Conservation (phyloP, 1,140 invertebrate genomes). For the Leptoteleia sp. region DNA sequence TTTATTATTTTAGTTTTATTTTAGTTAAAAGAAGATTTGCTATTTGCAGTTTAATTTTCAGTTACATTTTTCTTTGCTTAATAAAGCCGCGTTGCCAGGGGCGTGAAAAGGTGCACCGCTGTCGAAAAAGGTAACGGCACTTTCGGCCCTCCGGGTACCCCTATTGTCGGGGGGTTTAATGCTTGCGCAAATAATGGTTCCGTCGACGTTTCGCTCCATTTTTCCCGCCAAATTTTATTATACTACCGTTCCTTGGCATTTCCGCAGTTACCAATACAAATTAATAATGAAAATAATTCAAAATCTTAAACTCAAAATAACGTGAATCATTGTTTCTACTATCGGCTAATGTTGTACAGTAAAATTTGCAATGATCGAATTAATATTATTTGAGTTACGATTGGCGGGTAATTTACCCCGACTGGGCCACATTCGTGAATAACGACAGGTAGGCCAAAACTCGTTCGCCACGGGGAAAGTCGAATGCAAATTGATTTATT, state of each 20-base stretch:
- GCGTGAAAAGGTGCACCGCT: slow-evolving; percentile 31
- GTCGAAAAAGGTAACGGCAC: slow-evolving; percentile 34
- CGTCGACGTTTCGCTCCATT: slow-evolving; percentile 34
- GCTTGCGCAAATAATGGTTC: slow-evolving; percentile 38
- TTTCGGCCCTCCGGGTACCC: slow-evolving; percentile 6
- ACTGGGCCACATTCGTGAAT: no score
- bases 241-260: slow-evolving; percentile 20
- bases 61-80: neutral
- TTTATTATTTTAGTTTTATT: no score
- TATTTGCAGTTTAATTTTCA: neutral
- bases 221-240: slow-evolving; percentile 39
- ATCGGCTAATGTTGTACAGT: no score
- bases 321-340: no score
- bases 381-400: no score
- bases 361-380: no score
- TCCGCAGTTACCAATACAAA: no score
- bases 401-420: no score
- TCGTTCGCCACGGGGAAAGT: slow-evolving; percentile 6
- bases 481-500: slow-evolving; percentile 43
- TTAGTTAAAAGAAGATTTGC: no score
- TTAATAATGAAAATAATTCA: no score
- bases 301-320: no score
- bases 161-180: slow-evolving; percentile 39
- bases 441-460: slow-evolving; percentile 1
- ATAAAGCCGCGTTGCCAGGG: slow-evolving; percentile 23